Evolutionary conservation across 2,113 vertebrate species (phyloP), one percentile per base, ranked within the genome.

Genomic region (Pitta sordida): DNA sequence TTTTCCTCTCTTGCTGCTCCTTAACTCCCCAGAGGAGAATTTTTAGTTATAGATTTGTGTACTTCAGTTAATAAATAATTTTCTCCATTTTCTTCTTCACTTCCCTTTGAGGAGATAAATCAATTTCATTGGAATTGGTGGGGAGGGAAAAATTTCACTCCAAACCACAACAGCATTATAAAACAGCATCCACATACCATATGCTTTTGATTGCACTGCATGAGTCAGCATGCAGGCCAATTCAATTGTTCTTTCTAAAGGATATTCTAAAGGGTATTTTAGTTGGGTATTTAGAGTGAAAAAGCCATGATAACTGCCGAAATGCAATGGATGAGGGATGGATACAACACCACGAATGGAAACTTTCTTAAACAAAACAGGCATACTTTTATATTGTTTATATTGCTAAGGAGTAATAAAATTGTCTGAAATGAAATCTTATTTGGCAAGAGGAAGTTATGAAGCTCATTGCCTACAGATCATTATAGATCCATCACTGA

Each of bases 391-490:
- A n/a, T n/a, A n/a, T n/a, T 75, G 48, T 81, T 91, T 85, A 49
- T 88, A 88, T 69, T 76, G 41, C 22, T 60, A 62, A 85, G 55
- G 32, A 90, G 53, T 39, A 91, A 91, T 83, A 91, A 90, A 93
- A 77, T 80, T 36, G 30, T 48, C 78, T 80, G 37, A 85, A 95
- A 94, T 85, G 29, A 85, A 93, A 73, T 58, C 67, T 79, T 91
- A 44, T 91, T 93, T 91, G 90, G 58, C 75, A 95, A 80, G 67
- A 73, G 37, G 37, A 95, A 86, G 34, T 85, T 95, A 94, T 34
- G 63, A 88, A 65, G 58, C 36, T 96, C 74, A 83, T 91, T 85
- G 77, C 88, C 53, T 88, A 73, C 41, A 76, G 53, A 80, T 90
- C 78, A 62, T 87, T 95, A 94, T 76, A 71, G 90, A 85, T 88